These are phyloP conservation scores for Ectobius pallidus DNA, from an alignment of 2,888 invertebrate genomes.

Conservation along the genomic window DNA sequence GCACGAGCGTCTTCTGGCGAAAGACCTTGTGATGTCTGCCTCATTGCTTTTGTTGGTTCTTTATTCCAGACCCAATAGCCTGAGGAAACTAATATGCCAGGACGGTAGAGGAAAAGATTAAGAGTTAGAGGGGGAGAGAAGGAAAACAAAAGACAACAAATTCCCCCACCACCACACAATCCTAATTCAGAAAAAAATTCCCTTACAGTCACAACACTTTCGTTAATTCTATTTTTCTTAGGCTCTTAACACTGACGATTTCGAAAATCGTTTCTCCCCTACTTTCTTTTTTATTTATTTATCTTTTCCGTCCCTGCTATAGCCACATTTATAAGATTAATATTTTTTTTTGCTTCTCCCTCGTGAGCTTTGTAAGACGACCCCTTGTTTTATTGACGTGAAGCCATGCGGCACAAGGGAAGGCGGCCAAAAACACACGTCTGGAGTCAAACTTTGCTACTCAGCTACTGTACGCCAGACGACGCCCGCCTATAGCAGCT, in stretches of 20 bases:
- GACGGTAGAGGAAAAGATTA: background rate
- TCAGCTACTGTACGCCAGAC: conserved; percentile 2
- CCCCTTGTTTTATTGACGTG: background rate
- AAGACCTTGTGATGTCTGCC: background rate
- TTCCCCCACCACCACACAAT: background rate
- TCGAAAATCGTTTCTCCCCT: background rate
- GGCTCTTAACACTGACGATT: background rate
- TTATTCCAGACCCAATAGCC: background rate
- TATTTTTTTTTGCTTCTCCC: background rate
- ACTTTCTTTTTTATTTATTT: no score
- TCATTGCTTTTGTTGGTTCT: background rate
- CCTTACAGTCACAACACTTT: background rate
- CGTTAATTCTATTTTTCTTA: conserved; percentile 1
- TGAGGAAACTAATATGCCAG: background rate
- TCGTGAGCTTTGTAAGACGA: background rate
- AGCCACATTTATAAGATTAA: background rate
- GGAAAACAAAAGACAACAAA: background rate
- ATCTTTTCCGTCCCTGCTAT: background rate
- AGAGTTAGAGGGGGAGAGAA: background rate
- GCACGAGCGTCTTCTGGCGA: background rate
- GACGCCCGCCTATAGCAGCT: conserved; percentile 3
- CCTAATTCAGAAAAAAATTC: background rate
- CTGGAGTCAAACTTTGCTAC: conserved; percentile 20
- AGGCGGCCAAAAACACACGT: background rate
- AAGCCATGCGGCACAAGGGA: background rate